Evolutionary conservation across 1,140 invertebrate species (phyloP), one percentile per base, ranked within the genome.

Genomic region (Lordiphosa mommai): DNA sequence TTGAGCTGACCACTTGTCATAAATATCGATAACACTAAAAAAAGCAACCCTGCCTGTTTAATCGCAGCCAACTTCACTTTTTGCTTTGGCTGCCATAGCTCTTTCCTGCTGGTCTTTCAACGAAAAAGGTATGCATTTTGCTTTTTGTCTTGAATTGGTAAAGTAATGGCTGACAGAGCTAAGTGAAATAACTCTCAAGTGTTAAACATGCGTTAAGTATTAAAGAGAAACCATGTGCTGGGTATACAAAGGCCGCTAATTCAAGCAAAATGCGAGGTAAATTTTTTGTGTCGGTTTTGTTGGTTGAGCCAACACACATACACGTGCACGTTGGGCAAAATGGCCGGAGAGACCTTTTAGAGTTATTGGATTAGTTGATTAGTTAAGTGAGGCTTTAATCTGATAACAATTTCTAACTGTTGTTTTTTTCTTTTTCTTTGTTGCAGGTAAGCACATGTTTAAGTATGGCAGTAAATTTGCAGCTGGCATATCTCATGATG

Each of bases 41-140:
- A 33, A 29, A 23, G 49, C 76, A 82, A 55, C 51, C 12, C 43
- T 76, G 67, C 6, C 5, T n/a, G 8, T 36, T 61, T 64, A 76
- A 84, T 59, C 72, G 77, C 76, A 68, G 61, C 76, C 71, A 84
- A 82, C 51, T 82, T 82, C 32, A 57, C 55, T 20, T 37, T 36
- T 29, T 65, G 47, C 50, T 56, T 43, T 23, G 65, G 47, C 77
- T 84, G 72, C 66, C 77, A 80, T 84, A 82, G 76, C 71, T 82
- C 76, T 82, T 82, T 82, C 77, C 76, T 82, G 66, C 77, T 76
- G 76, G 77, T 84, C 71, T 82, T 82, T 82, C 76, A 72, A 84
- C 76, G 76, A 72, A 82, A 82, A 84, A 82, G 76, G 76, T 82
- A 51, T 55, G 71, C 76, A 82, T 64, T 82, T 72, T 46, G 58